Evolutionary conservation across 2,797 vertebrate species (phyloP).

Genomic region (Arrhamphus sclerolepis): DNA sequence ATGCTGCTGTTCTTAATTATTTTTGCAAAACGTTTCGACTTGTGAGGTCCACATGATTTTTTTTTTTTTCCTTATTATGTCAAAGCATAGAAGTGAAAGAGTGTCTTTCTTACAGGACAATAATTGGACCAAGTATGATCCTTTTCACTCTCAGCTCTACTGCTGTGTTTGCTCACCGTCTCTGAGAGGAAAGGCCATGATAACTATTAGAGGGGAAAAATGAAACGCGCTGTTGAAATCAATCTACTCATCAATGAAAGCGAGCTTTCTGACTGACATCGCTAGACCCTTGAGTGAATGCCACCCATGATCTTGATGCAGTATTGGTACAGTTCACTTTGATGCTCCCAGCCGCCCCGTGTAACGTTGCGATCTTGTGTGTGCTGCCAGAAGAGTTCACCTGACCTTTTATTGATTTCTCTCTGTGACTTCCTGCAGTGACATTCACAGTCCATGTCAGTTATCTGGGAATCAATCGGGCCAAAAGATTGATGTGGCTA

Average conservation of each 20-base stretch:
- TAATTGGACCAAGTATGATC: neutral
- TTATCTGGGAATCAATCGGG: constrained; percentile 82
- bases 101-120: too few relatives aligned
- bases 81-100: too few relatives aligned
- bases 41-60: too few relatives aligned
- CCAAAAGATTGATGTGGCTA: constrained; percentile 78
- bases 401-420: constrained; percentile 84
- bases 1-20: too few relatives aligned
- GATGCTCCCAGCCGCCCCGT: constrained; percentile 72
- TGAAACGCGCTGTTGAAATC: constrained; percentile 74
- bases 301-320: constrained; percentile 69
- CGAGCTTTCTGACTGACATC: constrained; percentile 72
- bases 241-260: constrained; percentile 76
- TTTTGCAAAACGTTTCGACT: too few relatives aligned
- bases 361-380: constrained; percentile 55
- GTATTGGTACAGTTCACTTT: constrained; percentile 74
- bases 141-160: constrained; percentile 8
- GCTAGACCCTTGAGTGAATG: constrained; percentile 69
- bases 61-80: too few relatives aligned
- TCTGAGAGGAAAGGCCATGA: constrained; percentile 61
- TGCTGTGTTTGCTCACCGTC: constrained; percentile 21
- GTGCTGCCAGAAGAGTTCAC: constrained; percentile 69
- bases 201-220: constrained; percentile 60
- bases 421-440: constrained; percentile 80
- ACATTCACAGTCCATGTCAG: constrained; percentile 82